Base-by-base conservation (phyloP, 2,888 invertebrate genomes). In the Thumatha senex region DNA sequence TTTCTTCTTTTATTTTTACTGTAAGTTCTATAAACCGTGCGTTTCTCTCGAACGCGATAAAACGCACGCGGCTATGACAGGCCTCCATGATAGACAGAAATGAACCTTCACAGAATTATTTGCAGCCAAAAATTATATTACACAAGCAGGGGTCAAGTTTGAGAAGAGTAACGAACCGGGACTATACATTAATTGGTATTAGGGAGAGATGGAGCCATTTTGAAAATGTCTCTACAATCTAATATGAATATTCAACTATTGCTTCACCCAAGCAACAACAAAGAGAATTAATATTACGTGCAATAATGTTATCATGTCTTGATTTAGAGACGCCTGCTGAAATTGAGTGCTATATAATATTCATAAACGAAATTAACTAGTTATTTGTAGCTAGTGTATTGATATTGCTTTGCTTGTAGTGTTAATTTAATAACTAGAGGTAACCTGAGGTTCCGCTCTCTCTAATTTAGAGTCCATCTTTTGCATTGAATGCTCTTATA, bases 181-280 rank as follows among this genome's bases (percentile, higher is more conserved):
- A 61, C 79, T 71, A 71, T 78, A 71, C 78, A 85, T 84, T 86
- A 88, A 87, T 86, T 86, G 84, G 81, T 83, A 82, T 80, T 63
- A 58, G 61, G 63, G 69, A 69, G 70, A 62, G 63, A 53, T 54
- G 47, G 62, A 70, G 70, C 63, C 65, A 61, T 67, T 63, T 51
- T 51, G 54, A 63, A 63, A 63, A 59, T 61, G 63, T 64, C 64
- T 63, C 60, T 58, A 30, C 59, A 58, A 46, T 51, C 52, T 63
- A 58, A 62, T 68, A 81, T 84, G 82, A 84, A 83, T 85, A 85
- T 85, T 85, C 83, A 84, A 83, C 77, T 78, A 78, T 72, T 62
- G 71, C 67, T 62, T 48, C 46, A 58, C 56, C 53, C 52, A 54
- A 53, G 50, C 52, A 55, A n/a, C 46, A 71, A 78, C 80, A 80